These are phyloP conservation scores for Eremobia ochroleuca DNA, from an alignment of 2,888 invertebrate genomes.

Conservation along the genomic window DNA sequence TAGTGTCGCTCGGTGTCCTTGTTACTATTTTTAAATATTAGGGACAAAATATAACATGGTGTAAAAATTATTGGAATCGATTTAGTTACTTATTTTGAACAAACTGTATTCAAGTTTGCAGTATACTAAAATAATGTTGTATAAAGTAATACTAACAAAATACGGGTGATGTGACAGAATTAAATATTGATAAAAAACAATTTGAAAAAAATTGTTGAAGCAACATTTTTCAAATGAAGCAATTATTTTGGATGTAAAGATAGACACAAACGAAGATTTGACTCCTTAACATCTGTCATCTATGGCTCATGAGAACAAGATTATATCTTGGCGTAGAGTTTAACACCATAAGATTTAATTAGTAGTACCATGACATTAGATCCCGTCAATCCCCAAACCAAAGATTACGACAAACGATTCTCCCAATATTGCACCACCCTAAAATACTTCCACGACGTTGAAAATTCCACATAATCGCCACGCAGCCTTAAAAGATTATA, in stretches of 20 bases:
- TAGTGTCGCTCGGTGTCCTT: no score
- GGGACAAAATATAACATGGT: no score
- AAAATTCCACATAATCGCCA: constrained; percentile 5
- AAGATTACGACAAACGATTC: neutral
- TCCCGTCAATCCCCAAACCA: neutral
- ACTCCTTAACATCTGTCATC: neutral
- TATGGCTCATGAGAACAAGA: neutral
- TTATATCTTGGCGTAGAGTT: no score
- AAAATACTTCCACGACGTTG: neutral
- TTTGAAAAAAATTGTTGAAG: neutral
- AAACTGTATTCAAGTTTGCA: no score
- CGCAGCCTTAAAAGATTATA: constrained; percentile 29
- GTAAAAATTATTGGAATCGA: no score
- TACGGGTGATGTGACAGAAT: neutral
- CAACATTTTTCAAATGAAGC: neutral
- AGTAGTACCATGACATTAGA: neutral
- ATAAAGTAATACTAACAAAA: neutral
- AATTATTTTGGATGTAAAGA: neutral
- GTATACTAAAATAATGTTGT: no score
- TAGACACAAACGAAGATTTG: neutral
- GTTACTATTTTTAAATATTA: no score
- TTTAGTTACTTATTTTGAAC: no score
- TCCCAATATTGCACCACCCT: constrained; percentile 1
- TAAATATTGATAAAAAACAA: neutral
- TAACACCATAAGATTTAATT: no score